Conservation (phyloP, 2,113 vertebrate species). For the Pycnonotus jocosus region DNA sequence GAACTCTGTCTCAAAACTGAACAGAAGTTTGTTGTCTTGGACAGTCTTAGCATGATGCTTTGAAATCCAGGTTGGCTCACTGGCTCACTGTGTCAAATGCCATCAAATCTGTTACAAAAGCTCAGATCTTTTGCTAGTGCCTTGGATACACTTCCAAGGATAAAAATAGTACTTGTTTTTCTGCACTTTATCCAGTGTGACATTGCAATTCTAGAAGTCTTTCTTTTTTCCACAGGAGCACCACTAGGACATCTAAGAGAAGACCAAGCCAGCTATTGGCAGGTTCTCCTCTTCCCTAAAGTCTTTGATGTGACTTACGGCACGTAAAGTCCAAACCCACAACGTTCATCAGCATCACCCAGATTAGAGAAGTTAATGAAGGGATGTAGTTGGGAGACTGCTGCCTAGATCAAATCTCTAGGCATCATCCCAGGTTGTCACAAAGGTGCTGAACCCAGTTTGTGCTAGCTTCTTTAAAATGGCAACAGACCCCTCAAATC, state of each 20-base stretch:
- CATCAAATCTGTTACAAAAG: not conserved
- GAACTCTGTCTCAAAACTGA: not conserved
- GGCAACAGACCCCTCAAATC: not conserved
- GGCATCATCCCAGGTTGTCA: not conserved
- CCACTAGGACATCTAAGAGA: not conserved
- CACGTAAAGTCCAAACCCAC: not conserved
- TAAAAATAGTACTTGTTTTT: not conserved
- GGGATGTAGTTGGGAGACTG: not conserved
- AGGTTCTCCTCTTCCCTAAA: not conserved
- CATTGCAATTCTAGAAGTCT: not conserved
- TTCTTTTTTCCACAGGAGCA: not conserved
- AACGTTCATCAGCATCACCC: not conserved
- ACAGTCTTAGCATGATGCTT: not conserved
- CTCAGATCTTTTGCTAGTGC: not conserved
- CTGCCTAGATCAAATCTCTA: not conserved
- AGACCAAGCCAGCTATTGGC: not conserved
- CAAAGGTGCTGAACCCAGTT: fast-evolving
- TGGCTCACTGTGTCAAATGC: not conserved
- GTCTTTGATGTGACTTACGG: not conserved
- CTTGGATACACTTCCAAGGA: not conserved
- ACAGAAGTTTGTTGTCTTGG: not conserved
- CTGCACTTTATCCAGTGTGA: not conserved
- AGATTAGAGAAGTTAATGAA: not conserved
- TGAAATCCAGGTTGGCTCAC: not conserved
- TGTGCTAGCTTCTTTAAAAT: not conserved